Conservation (phyloP, 2,113 vertebrate genomes). For the Ornithorhynchus anatinus region DNA sequence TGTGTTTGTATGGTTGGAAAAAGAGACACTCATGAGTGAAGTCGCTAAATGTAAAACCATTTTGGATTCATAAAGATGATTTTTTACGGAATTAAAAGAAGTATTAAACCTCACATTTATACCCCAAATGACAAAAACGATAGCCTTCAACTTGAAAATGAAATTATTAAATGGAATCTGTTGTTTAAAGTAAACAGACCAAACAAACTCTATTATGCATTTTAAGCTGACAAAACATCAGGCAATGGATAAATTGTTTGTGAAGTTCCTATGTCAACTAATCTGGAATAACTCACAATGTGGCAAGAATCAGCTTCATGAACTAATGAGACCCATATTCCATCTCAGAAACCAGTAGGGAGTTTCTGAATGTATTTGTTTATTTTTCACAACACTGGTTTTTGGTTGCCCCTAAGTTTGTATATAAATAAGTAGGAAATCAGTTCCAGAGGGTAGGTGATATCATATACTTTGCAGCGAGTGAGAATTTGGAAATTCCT, state of each 20-base stretch:
- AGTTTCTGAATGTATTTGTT: constrained; percentile 11
- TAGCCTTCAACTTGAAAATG: neutral
- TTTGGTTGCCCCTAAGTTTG: neutral
- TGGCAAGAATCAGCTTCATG: neutral
- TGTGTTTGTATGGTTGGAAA: too few relatives aligned
- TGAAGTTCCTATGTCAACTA: neutral
- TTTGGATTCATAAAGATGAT: neutral
- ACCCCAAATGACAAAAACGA: neutral
- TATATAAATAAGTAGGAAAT: neutral
- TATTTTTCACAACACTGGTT: neutral
- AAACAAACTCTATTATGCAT: neutral
- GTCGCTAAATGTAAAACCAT: neutral
- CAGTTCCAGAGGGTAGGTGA: neutral
- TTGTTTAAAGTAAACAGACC: neutral
- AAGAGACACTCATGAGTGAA: too few relatives aligned
- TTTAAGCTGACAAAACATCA: neutral
- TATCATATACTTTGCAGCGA: neutral
- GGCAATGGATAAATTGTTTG: neutral
- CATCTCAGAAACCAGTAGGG: neutral
- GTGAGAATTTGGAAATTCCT: neutral
- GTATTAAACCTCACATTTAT: neutral
- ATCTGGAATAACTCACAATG: neutral
- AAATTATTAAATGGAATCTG: neutral
- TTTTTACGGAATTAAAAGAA: neutral
- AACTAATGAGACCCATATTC: neutral